phyloP scores from a whole-genome alignment of 2,797 vertebrate genomes.

The Chloroceryle amazona region DNA sequence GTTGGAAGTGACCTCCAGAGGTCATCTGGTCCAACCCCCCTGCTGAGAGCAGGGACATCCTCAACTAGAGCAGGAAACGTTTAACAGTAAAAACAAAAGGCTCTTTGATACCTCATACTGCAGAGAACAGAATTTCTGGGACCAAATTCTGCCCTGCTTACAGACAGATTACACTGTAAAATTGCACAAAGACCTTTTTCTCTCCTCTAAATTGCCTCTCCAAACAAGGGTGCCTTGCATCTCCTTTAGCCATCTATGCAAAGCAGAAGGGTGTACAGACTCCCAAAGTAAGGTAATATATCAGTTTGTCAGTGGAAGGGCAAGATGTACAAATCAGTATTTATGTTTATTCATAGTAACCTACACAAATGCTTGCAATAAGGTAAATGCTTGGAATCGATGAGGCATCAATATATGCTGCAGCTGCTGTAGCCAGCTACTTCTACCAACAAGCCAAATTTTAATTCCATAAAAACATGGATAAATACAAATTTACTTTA shows the following conservation, averaged over 20 bases:
- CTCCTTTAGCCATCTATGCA: constrained; percentile 72
- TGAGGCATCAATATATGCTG: not conserved
- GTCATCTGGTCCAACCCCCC: too few relatives aligned
- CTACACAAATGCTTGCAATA: constrained; percentile 61
- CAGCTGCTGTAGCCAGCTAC: not conserved
- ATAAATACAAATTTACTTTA: constrained; percentile 8
- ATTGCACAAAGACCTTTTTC: constrained; percentile 47
- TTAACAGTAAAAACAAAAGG: not conserved
- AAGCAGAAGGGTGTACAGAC: constrained; percentile 64
- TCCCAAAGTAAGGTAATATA: constrained; percentile 70
- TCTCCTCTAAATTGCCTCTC: constrained; percentile 65
- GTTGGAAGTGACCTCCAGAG: too few relatives aligned
- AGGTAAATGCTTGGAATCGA: constrained; percentile 44
- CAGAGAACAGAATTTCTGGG: constrained; percentile 10
- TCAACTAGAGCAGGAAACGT: too few relatives aligned
- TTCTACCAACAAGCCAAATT: not conserved
- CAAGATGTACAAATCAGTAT: constrained; percentile 61
- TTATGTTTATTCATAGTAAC: constrained; percentile 75
- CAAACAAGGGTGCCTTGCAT: constrained; percentile 50
- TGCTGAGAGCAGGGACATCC: too few relatives aligned
- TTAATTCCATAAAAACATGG: not conserved
- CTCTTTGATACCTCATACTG: not conserved
- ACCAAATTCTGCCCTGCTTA: not conserved
- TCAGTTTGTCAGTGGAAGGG: constrained; percentile 71
- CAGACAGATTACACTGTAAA: not conserved